These are phyloP conservation scores for Calvadosia cruxmelitensis DNA, from an alignment of 30 jellyfish, hydroid and myxozoan genomes.

Conservation along the genomic window DNA sequence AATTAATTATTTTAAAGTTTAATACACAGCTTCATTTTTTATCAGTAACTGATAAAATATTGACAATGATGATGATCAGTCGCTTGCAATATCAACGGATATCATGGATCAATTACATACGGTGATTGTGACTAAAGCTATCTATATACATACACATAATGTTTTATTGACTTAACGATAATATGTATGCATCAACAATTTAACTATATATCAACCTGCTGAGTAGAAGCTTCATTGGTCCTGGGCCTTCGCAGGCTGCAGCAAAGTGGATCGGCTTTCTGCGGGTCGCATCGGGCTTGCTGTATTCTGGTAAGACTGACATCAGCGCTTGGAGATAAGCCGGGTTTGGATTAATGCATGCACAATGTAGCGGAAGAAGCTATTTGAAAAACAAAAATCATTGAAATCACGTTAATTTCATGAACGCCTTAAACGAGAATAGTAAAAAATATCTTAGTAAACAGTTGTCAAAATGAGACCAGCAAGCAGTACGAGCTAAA, in stretches of 20 bases:
- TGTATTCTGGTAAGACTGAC: conserved; percentile 23
- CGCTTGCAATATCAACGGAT: too few relatives aligned
- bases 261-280: conserved; percentile 57
- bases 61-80: too few relatives aligned
- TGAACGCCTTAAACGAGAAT: not conserved
- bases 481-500: too few relatives aligned
- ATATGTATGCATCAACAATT: not conserved
- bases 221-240: conserved; percentile 42
- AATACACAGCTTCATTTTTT: too few relatives aligned
- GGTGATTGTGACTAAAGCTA: too few relatives aligned
- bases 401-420: not conserved
- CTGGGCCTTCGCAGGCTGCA: conserved; percentile 81
- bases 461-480: too few relatives aligned
- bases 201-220: conserved; percentile 16
- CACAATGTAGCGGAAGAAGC: conserved; percentile 21
- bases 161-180: too few relatives aligned
- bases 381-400: not conserved
- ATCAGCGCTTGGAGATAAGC: conserved; percentile 34
- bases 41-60: too few relatives aligned
- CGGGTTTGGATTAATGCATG: conserved; percentile 63
- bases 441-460: not conserved
- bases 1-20: too few relatives aligned
- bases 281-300: conserved; percentile 14
- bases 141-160: too few relatives aligned
- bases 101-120: too few relatives aligned